These are phyloP conservation scores for Centrocercus urophasianus DNA, from an alignment of 2,113 vertebrate species.

Conservation along the genomic window DNA sequence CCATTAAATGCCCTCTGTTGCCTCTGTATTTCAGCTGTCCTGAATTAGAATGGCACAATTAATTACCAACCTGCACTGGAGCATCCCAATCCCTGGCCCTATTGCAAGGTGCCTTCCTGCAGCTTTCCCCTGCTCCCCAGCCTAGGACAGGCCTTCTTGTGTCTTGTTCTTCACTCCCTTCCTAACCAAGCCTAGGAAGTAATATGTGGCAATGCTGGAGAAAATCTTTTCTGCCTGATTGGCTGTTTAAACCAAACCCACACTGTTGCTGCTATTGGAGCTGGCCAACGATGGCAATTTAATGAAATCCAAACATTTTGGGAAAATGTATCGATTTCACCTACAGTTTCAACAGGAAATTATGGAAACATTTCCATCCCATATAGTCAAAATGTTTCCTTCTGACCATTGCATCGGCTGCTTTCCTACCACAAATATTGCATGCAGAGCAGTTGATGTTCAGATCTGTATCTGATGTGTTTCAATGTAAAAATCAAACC, in stretches of 20 bases:
- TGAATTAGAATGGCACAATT: not conserved
- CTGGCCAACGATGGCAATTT: not conserved
- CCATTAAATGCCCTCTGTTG: fast-evolving
- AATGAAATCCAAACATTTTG: constrained; percentile 7
- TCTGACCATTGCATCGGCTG: not conserved
- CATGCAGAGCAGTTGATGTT: not conserved
- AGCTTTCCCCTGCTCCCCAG: not conserved
- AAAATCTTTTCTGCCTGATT: not conserved
- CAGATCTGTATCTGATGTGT: not conserved
- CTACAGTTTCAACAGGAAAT: not conserved
- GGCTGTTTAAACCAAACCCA: not conserved
- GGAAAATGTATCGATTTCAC: not conserved
- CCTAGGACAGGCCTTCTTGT: fast-evolving
- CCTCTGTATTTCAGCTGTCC: not conserved
- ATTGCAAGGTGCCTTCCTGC: fast-evolving
- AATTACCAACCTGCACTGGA: not conserved
- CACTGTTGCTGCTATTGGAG: not conserved
- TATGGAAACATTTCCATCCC: not conserved
- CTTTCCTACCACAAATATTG: not conserved
- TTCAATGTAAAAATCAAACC: not conserved
- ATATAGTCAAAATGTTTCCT: not conserved
- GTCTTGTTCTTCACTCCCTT: not conserved
- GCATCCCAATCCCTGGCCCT: not conserved
- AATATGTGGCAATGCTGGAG: not conserved
- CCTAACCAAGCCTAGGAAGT: not conserved